Base-by-base conservation (phyloP, 92 coral and sea anemone genomes). In the Parazoanthus darwini region DNA sequence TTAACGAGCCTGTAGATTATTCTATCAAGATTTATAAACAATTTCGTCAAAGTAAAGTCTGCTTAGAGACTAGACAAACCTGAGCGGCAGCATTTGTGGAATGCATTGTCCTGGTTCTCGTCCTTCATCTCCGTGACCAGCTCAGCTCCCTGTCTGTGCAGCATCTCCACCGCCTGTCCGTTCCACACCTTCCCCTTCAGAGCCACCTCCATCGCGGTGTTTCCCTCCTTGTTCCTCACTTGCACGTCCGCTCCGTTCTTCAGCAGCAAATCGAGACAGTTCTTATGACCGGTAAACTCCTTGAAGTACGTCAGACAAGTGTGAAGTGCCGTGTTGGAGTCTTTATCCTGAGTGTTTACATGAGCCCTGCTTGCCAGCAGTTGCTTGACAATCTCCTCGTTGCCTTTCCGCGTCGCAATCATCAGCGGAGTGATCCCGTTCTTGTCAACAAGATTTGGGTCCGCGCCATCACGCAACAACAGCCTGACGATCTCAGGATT, bases 21-120 rank as follows among this genome's bases (percentile, higher is more conserved):
- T 0, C 51, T 44, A 44, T 7, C 51, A 10, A 39, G 42, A 39
- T 39, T 48, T 2, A 44, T 9, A 44, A 48, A 48, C 9, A 8
- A 48, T 44, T 44, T 6, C 50, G 51, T 5, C 51, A 48, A 1
- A 48, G 9, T 6, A 10, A 48, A 0, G 11, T 10, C 51, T 48
- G 51, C 51, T 11, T 7, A 48, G 9, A 54, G 20, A 54, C 59
- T 54, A 54, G 20, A 54, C 59, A 54, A 54, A 81, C 87, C 95
- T 6, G 96, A 88, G 51, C 96, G 93, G 67, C 93, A 94, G 91
- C 96, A 94, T 82, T 94, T 94, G 92, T 94, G 96, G 66, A 90
- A 94, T 18, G 91, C 96, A 48, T 93, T 90, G 72, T 94, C 96
- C 11, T 94, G 95, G 70, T 75, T 89, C 36, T 86, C 82, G 81